A percentile compares a stretch with the other conserved stretches of the same genome.
Conservation (phyloP, 2,888 invertebrate genomes). For the Vannuccia rotundouncinata region DNA sequence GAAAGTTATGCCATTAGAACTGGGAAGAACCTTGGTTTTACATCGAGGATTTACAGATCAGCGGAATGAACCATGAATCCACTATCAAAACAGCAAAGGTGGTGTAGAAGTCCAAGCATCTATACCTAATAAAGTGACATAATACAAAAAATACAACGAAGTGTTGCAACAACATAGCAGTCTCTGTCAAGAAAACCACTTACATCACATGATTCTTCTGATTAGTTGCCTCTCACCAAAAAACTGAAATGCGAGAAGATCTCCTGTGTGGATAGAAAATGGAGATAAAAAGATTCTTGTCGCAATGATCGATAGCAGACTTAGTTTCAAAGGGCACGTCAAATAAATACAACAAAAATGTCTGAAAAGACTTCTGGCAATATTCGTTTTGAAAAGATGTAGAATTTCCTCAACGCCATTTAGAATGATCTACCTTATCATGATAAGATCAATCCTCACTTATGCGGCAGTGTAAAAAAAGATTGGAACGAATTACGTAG, state of each 20-base stretch:
- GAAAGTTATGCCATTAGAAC: too few relatives aligned
- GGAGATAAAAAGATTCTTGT: background rate
- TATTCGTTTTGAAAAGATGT: background rate
- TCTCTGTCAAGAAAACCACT: background rate
- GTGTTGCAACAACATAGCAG: too few relatives aligned
- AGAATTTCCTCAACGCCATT: background rate
- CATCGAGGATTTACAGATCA: too few relatives aligned
- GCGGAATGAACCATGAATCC: too few relatives aligned
- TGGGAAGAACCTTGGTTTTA: too few relatives aligned
- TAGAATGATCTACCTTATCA: background rate
- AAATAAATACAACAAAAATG: background rate
- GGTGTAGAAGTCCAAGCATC: too few relatives aligned
- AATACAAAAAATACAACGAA: too few relatives aligned
- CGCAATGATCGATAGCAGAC: background rate
- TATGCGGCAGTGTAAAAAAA: background rate
- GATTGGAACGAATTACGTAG: too few relatives aligned
- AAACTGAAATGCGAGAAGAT: background rate
- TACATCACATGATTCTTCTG: too few relatives aligned
- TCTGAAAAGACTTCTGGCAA: slow-evolving; percentile 21
- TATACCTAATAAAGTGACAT: too few relatives aligned
- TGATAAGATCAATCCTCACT: background rate
- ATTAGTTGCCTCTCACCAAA: background rate
- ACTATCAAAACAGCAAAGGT: too few relatives aligned
- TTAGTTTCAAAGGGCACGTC: background rate
- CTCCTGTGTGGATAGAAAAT: slow-evolving; percentile 16